Evolutionary conservation across 2,113 vertebrate genomes (phyloP).

Genomic region (Callaeas wilsoni): DNA sequence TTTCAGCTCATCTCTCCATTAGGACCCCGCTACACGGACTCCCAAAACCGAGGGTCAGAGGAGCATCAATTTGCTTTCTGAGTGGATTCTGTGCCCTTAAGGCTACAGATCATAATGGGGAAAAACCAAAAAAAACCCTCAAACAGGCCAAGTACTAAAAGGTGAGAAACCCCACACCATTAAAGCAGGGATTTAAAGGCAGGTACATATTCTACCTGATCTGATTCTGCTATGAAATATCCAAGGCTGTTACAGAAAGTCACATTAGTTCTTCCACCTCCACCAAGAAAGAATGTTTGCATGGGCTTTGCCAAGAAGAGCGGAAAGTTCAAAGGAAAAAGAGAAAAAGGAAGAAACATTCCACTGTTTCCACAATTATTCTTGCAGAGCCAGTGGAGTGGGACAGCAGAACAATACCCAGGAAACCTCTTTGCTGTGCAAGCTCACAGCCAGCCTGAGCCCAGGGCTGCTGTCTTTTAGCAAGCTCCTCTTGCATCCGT

Average conservation of each 20-base stretch:
- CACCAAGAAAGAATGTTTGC: background rate
- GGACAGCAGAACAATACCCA: background rate
- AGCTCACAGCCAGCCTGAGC: background rate
- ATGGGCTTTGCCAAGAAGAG: background rate
- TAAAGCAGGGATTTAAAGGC: background rate
- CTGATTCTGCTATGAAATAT: background rate
- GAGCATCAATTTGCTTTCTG: constrained; percentile 4
- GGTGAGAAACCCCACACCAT: background rate
- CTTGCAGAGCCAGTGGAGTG: background rate
- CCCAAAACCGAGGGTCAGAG: background rate
- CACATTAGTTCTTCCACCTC: background rate
- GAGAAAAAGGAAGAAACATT: background rate
- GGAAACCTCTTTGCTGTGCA: background rate
- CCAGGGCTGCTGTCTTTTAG: background rate
- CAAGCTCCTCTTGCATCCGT: background rate
- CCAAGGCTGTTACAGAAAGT: background rate
- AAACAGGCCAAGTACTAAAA: background rate
- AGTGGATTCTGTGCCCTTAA: background rate
- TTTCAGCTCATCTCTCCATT: background rate
- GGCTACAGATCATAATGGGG: background rate
- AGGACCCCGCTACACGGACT: background rate
- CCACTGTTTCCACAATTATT: background rate
- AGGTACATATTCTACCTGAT: background rate
- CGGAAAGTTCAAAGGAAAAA: background rate
- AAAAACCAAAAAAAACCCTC: background rate